Evolutionary conservation across 2,797 vertebrate genomes (phyloP), one percentile per base, ranked within the genome.

Genomic region (Hypotaenidia philippensis): DNA sequence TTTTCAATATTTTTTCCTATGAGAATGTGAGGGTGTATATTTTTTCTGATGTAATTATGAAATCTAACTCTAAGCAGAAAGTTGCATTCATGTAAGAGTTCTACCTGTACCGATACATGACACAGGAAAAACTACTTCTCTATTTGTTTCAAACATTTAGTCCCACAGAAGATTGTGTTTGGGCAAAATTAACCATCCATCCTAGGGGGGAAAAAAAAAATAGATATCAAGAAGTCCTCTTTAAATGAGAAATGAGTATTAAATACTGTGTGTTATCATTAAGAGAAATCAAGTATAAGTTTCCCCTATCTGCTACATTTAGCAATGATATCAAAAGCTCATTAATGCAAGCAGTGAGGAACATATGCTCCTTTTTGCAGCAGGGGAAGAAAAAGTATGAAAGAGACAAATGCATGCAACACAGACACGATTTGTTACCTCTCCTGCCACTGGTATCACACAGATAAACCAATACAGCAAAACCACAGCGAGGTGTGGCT

Each of bases 361-460:
- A 63, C 47, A 38, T 11, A 41, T 25, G 21, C 6, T 86, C 12
- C 38, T 18, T 64, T 83, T 50, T 47, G 36, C 32, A 74, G 26
- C 0, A 1, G 2, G 13, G 31, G 25, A 2, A 1, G 3, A 26
- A 57, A 36, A 49, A 5, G 7, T 3, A 29, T 3, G 8, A 59
- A 34, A 59, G 56, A 34, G 3, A 47, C 9, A 66, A 84, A 84
- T 4, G 25, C 41, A 61, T 11, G 56, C 74, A 71, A 71, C 15
- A 26, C n/a, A 26, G 59, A 61, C 61, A 55, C 13, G 34, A 31
- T 26, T 49, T 25, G 38, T 26, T 59, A 47, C 32, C 55, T 63
- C 59, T 79, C 20, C 32, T 26, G 21, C 36, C n/a, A 47, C 55
- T 25, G 26, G 26, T 22, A 50, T 40, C 40, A 4, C 0, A 8